Evolutionary conservation across 2,797 vertebrate species (phyloP).

Genomic region (Bryconaethiops microstoma): DNA sequence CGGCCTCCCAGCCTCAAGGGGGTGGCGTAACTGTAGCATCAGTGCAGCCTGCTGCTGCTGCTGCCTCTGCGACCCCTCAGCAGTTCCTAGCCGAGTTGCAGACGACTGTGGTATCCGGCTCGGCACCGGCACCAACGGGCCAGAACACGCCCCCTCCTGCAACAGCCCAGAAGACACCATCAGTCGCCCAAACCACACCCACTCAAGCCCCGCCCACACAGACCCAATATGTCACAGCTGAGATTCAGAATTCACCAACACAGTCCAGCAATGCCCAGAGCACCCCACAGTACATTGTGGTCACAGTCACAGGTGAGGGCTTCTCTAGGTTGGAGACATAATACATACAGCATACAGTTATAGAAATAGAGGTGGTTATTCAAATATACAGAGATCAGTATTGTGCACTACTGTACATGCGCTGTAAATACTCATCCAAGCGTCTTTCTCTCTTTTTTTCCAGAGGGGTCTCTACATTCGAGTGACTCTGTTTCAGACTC

Average conservation of each 20-base stretch:
- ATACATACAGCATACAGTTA: neutral
- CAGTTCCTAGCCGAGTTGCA: constrained; percentile 87
- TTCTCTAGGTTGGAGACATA: neutral
- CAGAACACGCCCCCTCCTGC: constrained; percentile 71
- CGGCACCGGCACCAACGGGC: constrained; percentile 67
- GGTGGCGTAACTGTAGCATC: constrained; percentile 67
- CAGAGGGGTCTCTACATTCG: constrained; percentile 90
- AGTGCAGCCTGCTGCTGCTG: constrained; percentile 69
- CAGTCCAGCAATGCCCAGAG: constrained; percentile 75
- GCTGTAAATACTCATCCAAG: neutral
- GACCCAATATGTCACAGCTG: constrained; percentile 88
- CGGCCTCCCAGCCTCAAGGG: constrained; percentile 78
- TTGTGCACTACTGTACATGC: neutral
- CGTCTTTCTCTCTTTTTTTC: neutral
- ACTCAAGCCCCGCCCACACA: constrained; percentile 73
- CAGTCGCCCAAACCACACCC: constrained; percentile 64
- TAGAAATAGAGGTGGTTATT: neutral
- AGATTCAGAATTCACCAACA: constrained; percentile 81
- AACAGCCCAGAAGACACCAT: constrained; percentile 66
- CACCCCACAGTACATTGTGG: constrained; percentile 92
- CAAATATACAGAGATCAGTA: neutral
- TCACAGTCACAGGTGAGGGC: constrained; percentile 89
- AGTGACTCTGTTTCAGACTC: constrained; percentile 88
- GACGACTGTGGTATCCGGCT: constrained; percentile 68
- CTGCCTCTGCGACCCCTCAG: constrained; percentile 72